Percentiles rank a stretch among this genome's conserved stretches.
Evolutionary conservation across 2,113 vertebrate genomes (phyloP).

Genomic region (Thryonomys swinderianus): DNA sequence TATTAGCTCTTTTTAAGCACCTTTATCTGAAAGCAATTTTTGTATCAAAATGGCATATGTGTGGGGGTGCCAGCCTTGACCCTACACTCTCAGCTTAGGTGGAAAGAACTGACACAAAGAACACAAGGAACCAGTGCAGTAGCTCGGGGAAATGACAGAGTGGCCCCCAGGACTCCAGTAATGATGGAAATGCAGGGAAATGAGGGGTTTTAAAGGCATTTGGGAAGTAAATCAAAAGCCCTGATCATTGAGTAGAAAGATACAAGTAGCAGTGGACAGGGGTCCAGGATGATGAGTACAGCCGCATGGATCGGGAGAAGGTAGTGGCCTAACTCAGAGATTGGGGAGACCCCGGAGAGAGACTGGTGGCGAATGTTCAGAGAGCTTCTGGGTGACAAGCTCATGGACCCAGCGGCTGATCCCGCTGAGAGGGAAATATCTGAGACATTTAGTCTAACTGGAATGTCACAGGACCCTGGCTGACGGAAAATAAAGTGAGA

Average conservation of each 20-base stretch:
- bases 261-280: too few relatives aligned
- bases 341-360: not conserved
- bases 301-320: not conserved
- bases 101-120: not conserved
- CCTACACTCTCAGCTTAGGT: not conserved
- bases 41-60: not conserved
- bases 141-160: rapidly evolving
- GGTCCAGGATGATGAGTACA: not conserved
- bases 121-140: not conserved
- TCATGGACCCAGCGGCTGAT: not conserved
- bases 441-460: not conserved
- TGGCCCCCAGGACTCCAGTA: not conserved
- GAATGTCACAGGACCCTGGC: not conserved
- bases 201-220: not conserved
- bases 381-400: not conserved
- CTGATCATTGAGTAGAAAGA: not conserved
- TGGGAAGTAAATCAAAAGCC: not conserved
- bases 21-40: not conserved
- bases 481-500: not conserved
- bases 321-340: not conserved
- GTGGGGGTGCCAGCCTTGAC: too few relatives aligned
- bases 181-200: not conserved
- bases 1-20: not conserved
- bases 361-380: not conserved
- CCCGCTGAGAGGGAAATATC: not conserved